These are phyloP conservation scores for Bimastos eiseni DNA, from an alignment of 2,888 invertebrate species.

Conservation along the genomic window DNA sequence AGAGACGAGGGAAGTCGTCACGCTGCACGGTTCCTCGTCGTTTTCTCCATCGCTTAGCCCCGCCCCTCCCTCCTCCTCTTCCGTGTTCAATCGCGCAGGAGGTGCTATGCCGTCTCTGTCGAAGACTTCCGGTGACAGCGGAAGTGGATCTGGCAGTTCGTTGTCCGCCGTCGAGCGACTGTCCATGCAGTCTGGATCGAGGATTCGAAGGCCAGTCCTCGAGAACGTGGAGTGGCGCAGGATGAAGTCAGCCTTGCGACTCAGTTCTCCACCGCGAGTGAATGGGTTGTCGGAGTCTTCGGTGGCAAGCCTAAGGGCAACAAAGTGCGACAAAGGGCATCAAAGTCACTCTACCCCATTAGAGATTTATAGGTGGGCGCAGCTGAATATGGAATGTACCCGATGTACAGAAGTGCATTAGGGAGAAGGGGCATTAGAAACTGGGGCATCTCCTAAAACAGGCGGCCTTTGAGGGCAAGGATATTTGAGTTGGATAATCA, in stretches of 20 bases:
- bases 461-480: too few relatives aligned
- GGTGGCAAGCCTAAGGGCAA: neutral
- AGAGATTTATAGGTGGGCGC: too few relatives aligned
- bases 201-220: slow-evolving; percentile 13
- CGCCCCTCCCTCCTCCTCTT: slow-evolving; percentile 2
- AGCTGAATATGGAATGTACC: too few relatives aligned
- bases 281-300: neutral
- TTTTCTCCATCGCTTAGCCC: neutral
- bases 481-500: neutral
- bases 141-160: neutral
- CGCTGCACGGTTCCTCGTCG: neutral
- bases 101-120: neutral
- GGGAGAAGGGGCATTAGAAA: neutral
- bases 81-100: neutral
- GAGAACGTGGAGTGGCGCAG: neutral
- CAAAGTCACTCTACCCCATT: neutral
- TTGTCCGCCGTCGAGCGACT: neutral
- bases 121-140: neutral
- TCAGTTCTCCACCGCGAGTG: slow-evolving; percentile 13
- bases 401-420: neutral
- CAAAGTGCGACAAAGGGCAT: neutral
- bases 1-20: neutral
- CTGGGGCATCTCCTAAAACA: neutral
- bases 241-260: neutral
- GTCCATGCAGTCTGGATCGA: neutral